Evolutionary conservation across 2,888 invertebrate species (phyloP).

Genomic region (Lithophane ornitopus): DNA sequence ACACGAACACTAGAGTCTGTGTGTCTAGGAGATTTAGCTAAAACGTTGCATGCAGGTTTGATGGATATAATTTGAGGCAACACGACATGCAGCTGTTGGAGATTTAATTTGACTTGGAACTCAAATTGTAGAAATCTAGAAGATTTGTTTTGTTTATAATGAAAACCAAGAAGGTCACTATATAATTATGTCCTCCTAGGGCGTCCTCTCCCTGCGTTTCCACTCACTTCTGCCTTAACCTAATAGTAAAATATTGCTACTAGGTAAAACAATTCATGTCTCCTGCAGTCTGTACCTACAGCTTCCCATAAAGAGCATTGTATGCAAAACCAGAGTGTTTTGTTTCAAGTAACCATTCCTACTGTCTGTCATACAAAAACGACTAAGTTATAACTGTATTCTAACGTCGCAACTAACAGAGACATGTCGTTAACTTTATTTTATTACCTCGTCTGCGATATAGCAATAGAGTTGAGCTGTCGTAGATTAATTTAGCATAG

Average conservation of each 20-base stretch:
- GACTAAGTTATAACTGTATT: slow-evolving; percentile 31
- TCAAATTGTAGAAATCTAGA: background rate
- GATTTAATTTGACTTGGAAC: background rate
- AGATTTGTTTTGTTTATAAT: background rate
- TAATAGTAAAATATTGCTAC: background rate
- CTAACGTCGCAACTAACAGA: slow-evolving; percentile 10
- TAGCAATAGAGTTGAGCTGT: background rate
- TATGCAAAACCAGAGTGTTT: slow-evolving; percentile 59
- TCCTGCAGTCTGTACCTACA: slow-evolving; percentile 58
- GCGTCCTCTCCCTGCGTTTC: no score
- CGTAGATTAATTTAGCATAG: background rate
- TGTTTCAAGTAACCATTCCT: slow-evolving; percentile 34
- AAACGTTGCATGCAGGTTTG: slow-evolving; percentile 7
- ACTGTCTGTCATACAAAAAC: slow-evolving; percentile 46
- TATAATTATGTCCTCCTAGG: no score
- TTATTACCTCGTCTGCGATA: background rate
- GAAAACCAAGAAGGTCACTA: background rate
- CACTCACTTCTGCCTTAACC: no score
- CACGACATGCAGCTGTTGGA: background rate
- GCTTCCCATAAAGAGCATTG: slow-evolving; percentile 66
- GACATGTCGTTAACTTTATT: slow-evolving; percentile 7
- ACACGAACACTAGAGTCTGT: slow-evolving; percentile 7
- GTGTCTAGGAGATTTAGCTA: background rate
- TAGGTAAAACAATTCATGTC: slow-evolving; percentile 2
- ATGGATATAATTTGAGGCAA: slow-evolving; percentile 10